Conservation (phyloP, 2,797 vertebrate genomes). For the Mormyrus proboscirostris region DNA sequence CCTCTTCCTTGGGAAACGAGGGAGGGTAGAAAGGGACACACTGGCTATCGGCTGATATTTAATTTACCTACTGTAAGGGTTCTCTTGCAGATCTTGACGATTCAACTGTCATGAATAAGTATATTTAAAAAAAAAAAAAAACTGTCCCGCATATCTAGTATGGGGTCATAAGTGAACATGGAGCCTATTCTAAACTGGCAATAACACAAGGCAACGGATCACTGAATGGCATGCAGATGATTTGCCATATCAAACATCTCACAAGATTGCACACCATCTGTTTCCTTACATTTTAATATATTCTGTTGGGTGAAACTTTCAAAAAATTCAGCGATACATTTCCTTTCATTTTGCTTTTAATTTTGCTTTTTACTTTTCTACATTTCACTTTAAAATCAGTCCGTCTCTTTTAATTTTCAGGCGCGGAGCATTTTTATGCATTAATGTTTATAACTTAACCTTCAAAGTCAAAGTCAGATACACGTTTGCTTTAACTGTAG, state of each 20-base stretch:
- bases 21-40: neutral
- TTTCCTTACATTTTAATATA: neutral
- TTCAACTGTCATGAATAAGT: neutral
- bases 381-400: neutral
- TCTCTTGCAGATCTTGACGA: neutral
- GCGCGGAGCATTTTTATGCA: neutral
- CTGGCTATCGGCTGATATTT: neutral
- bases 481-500: neutral
- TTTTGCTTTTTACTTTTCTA: neutral
- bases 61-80: neutral
- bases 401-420: neutral
- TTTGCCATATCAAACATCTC: neutral
- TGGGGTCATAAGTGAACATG: neutral
- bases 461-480: constrained; percentile 8
- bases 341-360: neutral
- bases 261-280: neutral
- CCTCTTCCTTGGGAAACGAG: neutral
- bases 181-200: neutral
- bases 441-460: neutral
- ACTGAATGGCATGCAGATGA: neutral
- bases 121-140: neutral
- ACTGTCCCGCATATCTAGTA: neutral
- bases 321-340: neutral
- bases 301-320: neutral
- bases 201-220: neutral